Evolutionary conservation across 2,113 vertebrate genomes (phyloP), one percentile per base, ranked within the genome.

Genomic region (Polyodon spathula): DNA sequence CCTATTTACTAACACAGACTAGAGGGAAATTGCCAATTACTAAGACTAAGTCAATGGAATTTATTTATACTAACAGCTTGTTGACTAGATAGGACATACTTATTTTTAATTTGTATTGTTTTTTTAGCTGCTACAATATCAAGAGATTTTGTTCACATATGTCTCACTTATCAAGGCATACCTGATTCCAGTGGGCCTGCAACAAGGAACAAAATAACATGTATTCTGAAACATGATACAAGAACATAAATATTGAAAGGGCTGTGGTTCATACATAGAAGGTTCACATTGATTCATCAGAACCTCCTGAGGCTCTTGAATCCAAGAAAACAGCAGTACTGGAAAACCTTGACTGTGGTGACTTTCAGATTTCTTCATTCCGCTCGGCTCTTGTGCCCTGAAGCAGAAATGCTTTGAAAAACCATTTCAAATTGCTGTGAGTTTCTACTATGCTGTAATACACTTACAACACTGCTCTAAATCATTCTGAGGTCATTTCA

Each of bases 41-140:
- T 37, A 65, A 77, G 78, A 76, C 77, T 76, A 66, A 54, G 68
- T 71, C 70, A 66, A 68, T 76, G 73, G 73, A 75, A 76, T 79
- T 73, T 77, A 75, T 76, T 72, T 77, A 70, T 70, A 60, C 56
- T 58, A 68, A 69, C 73, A 67, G 72, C 73, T 73, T 54, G 65
- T 67, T 76, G 74, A 78, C 72, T 63, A 76, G 76, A 56, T 78
- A 76, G 73, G 65, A 71, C 57, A 55, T 59, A 55, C 5, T 4
- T 4, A 54, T 63, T 16, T 37, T 37, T 6, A 3, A 50, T 50
- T 3, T 50, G 9, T 50, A 50, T 50, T 61, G 70, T 71, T 67
- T 68, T 65, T 73, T 71, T 73, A 68, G 76, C 76, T 76, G 72
- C 55, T 60, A 40, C 40, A 58, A 41, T 14, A 40, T 41, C 4